Evolutionary conservation across 2,888 invertebrate species (phyloP), one percentile per base, ranked within the genome.

Genomic region (Leptinotarsa tumamoca): DNA sequence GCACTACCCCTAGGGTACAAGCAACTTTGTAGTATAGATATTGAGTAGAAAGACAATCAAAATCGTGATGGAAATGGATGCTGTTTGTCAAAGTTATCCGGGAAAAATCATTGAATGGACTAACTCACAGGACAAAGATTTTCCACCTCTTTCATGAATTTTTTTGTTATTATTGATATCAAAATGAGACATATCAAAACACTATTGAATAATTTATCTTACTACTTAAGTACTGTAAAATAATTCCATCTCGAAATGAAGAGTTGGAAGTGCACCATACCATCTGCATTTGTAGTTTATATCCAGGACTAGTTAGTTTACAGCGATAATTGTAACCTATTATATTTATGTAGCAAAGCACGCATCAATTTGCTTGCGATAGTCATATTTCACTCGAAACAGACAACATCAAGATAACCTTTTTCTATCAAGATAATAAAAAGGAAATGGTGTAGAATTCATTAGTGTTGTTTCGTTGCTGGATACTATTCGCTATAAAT

Each of bases 351-450:
- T 63, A 33, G 3, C 13, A 27, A 15, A 63, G 15, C 63, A 63
- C 63, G 33, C 63, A 63, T 63, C 63, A 63, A 63, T 63, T 63
- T 63, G 63, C 63, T 63, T 63, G 33, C 27, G 43, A 63, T 33
- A 17, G 56, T 23, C 58, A 70, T 70, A 70, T 58, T 70, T 70
- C 70, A 70, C 58, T n/a, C 27, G 17, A 49, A 58, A 50, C 15
- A 58, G 58, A 70, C 43, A 43, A 43, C 52, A 70, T 70, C 70
- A 49, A 70, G 70, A 68, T 68, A 68, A n/a, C 27, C 68, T 68
- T 68, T 68, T 68, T 27, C 27, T 68, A 68, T 68, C 79, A 80
- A 75, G 81, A 80, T 80, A 79, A 80, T 73, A 72, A 76, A 74
- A 73, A 69, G 73, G 70, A 70, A 67, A 70, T 61, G 67, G 58